Evolutionary conservation across 2,888 invertebrate species (phyloP).

Genomic region (Acanthosepion esculentum): DNA sequence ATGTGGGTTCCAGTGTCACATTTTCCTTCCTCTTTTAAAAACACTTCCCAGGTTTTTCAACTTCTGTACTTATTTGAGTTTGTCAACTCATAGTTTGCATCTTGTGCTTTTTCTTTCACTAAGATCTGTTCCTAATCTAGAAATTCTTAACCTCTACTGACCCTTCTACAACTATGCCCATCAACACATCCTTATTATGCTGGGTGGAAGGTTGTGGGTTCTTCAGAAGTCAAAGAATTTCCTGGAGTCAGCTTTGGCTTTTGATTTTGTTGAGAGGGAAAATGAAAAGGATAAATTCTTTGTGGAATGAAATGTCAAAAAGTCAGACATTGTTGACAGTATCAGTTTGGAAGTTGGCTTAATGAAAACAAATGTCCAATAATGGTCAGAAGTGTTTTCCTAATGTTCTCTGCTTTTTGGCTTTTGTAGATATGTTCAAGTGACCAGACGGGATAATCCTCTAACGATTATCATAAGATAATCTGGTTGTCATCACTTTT

Average conservation of each 20-base stretch:
- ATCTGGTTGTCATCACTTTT: neutral
- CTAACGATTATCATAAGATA: neutral
- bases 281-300: neutral
- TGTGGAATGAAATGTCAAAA: neutral
- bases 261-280: neutral
- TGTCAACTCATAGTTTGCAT: too few species aligned
- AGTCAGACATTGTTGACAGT: neutral
- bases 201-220: neutral
- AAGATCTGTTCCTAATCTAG: too few species aligned
- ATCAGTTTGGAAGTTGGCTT: neutral
- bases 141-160: neutral
- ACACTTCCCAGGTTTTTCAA: too few species aligned
- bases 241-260: neutral
- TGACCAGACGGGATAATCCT: neutral
- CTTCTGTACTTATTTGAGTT: too few species aligned
- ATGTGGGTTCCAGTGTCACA: too few species aligned
- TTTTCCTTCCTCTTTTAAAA: too few species aligned
- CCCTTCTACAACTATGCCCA: neutral
- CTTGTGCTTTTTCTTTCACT: too few species aligned
- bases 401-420: neutral
- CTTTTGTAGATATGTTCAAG: neutral
- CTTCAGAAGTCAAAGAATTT: neutral
- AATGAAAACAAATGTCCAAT: neutral
- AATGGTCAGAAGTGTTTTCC: neutral
- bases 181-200: neutral